Conservation (phyloP, 35 echinoderm and acorn worm genomes). For the Apostichopus parvimensis region DNA sequence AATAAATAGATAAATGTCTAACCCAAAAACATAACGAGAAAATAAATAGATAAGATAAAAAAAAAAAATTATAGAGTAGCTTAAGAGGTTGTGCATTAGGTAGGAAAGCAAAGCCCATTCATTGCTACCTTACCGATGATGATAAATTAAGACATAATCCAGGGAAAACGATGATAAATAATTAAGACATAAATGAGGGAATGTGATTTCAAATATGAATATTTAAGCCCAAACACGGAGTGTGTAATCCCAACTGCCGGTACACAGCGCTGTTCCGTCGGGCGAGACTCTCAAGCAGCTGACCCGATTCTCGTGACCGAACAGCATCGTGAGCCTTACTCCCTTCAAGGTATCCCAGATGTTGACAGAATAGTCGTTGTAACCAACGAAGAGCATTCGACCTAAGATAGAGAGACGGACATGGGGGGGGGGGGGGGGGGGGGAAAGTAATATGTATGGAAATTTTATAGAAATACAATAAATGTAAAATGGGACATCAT, state of each 20-base stretch:
- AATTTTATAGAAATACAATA: neutral
- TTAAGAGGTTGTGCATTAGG: neutral
- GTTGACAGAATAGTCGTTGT: slow-evolving; percentile 98
- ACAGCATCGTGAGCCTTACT: slow-evolving; percentile 85
- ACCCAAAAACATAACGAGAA: too few species aligned
- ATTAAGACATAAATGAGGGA: slow-evolving; percentile 12
- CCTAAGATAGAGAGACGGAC: slow-evolving; percentile 48
- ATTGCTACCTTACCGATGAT: too few species aligned
- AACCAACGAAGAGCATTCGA: slow-evolving; percentile 90
- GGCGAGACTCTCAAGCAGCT: slow-evolving; percentile 94
- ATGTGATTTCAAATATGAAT: neutral
- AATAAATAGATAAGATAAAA: neutral
- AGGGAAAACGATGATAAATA: neutral
- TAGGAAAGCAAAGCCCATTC: neutral
- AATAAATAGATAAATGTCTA: too few species aligned
- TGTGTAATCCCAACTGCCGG: slow-evolving; percentile 99
- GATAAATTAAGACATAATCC: too few species aligned
- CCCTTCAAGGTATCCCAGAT: slow-evolving; percentile 99
- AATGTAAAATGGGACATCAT: too few species aligned
- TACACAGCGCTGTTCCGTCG: slow-evolving; percentile 96
- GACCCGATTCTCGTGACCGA: slow-evolving; percentile 96
- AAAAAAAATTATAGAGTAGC: neutral
- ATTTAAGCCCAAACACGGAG: slow-evolving; percentile 83
- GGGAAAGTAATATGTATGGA: too few species aligned
- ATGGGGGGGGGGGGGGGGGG: too few species aligned